phyloP scores from a whole-genome alignment of 2,888 invertebrate species.

The Clusia tigrina region DNA sequence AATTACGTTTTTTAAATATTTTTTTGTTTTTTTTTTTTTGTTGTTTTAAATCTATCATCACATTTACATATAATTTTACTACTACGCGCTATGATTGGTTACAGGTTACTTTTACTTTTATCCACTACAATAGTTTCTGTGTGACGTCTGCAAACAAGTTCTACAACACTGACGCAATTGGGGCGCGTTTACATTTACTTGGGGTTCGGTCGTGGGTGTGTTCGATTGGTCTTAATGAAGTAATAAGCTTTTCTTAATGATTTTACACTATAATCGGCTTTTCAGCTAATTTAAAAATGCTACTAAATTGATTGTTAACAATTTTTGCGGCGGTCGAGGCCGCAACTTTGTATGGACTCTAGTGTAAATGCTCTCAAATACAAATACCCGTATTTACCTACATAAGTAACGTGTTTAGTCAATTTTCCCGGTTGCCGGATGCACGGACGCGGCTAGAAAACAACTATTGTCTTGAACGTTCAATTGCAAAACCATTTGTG shows the following conservation, averaged over 20 bases:
- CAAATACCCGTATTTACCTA: conserved; percentile 1
- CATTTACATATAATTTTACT: conserved; percentile 18
- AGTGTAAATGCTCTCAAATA: not conserved
- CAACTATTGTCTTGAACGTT: not conserved
- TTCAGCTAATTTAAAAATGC: too few species aligned
- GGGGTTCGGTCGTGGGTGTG: not conserved
- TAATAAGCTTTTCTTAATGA: too few species aligned
- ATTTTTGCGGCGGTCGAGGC: not conserved
- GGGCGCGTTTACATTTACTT: not conserved
- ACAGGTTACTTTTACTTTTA: too few species aligned
- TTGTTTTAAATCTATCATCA: conserved; percentile 11
- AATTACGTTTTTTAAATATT: conserved; percentile 24
- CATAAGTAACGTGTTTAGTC: not conserved
- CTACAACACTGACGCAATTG: conserved; percentile 1
- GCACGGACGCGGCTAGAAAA: not conserved
- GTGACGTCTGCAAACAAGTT: not conserved
- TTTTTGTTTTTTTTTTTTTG: not conserved
- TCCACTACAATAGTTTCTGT: conserved; percentile 16
- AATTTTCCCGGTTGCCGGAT: not conserved
- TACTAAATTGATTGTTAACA: not conserved
- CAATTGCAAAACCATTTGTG: too few species aligned
- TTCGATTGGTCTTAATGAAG: too few species aligned
- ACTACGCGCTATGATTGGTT: conserved; percentile 31
- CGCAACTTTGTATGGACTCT: not conserved
- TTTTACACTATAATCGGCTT: too few species aligned